Percentiles rank a stretch among this genome's conserved stretches.
phyloP scores from a whole-genome alignment of 2,888 invertebrate genomes.

The Physocephala rufipes region DNA sequence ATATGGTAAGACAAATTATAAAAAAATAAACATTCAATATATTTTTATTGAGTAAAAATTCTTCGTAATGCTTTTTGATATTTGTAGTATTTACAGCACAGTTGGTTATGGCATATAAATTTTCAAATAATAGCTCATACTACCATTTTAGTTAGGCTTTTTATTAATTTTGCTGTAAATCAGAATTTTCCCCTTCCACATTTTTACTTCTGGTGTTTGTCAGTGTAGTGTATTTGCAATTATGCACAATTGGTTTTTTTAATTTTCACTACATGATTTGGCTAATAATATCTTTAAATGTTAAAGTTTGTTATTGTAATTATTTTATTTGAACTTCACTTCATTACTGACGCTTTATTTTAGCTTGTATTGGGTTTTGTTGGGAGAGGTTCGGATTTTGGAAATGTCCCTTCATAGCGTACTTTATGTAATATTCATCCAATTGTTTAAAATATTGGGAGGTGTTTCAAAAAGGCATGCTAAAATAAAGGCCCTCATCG shows the following conservation, averaged over 20 bases:
- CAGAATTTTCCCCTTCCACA: too few species aligned
- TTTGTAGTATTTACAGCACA: constrained; percentile 27
- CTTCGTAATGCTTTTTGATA: constrained; percentile 38
- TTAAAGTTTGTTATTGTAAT: constrained; percentile 18
- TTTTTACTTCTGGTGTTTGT: constrained; percentile 39
- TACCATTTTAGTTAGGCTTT: constrained; percentile 16
- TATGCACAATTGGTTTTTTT: constrained; percentile 22
- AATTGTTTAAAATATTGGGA: constrained; percentile 6
- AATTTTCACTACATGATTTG: constrained; percentile 32
- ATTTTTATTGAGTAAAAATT: background rate
- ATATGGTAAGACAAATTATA: background rate
- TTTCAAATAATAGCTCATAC: constrained; percentile 21
- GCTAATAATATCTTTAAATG: constrained; percentile 7
- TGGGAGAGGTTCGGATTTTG: constrained; percentile 41
- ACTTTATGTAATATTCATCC: background rate
- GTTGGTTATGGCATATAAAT: constrained; percentile 28
- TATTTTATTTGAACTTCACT: constrained; percentile 6
- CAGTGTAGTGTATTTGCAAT: constrained; percentile 33
- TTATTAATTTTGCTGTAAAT: constrained; percentile 36
- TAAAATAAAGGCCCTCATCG: constrained; percentile 65
- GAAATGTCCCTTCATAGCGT: background rate
- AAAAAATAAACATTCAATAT: background rate
- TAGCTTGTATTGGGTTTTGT: constrained; percentile 52
- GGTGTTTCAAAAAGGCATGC: constrained; percentile 63
- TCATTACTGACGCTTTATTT: constrained; percentile 50